Base-by-base conservation (phyloP, 2,113 vertebrate genomes). In the Ceyx margarethae region DNA sequence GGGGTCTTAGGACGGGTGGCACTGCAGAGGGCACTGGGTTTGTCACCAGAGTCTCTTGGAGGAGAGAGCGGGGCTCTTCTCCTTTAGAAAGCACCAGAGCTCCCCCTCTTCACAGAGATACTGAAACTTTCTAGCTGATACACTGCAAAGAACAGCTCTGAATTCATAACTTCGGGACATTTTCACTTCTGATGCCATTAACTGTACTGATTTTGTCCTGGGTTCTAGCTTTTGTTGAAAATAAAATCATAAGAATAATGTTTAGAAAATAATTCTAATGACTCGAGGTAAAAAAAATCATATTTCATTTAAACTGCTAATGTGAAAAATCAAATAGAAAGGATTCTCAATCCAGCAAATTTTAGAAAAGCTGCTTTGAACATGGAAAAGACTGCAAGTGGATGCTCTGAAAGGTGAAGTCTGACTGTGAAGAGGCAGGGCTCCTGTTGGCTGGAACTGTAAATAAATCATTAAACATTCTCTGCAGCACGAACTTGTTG, bases 51-150 rank as follows among this genome's bases (percentile, higher is more conserved):
- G 29, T 15, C 22, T 17, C 40, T 43, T 0, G 10, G 14, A 85
- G 50, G 25, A 89, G 25, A 6, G 26, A 11, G 23, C 9, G 13
- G 17, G 25, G 29, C n/a, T 86, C 29, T 31, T 90, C n/a, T 92
- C 89, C 80, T 1, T 82, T 80, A 86, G 89, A 92, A 80, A 91
- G 93, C 91, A 88, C 81, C 87, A 88, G 87, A 61, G 35, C 33
- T 61, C 50, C 50, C 50, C 23, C 23, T 51, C 50, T 51, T 51
- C 50, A 22, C 50, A 58, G 45, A 57, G 58, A n/a, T 33, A 16
- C 13, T 64, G 37, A 72, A 86, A 48, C 33, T 86, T 37, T 68
- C 22, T 35, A 65, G 56, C 26, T 22, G 11, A 56, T 5, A 31
- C 17, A 8, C 26, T n/a, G 46, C 29, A 75, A 53, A 64, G 28